phyloP scores from a whole-genome alignment of 2,888 invertebrate species.

The Caenorhabditis sp. region DNA sequence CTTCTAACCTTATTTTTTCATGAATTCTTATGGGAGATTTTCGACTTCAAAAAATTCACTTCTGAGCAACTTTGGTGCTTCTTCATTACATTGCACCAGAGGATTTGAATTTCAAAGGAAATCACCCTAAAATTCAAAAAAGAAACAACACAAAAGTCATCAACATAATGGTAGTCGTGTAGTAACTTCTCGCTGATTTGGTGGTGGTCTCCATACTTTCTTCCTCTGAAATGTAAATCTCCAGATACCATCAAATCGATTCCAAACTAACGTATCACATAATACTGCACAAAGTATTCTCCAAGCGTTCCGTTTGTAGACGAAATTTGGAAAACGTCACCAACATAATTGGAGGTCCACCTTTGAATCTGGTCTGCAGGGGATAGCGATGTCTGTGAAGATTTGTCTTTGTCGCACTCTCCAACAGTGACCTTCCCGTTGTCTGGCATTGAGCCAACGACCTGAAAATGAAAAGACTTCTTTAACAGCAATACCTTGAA shows the following conservation, averaged over 20 bases:
- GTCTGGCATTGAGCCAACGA: not conserved
- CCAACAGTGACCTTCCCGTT: not conserved
- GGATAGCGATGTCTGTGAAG: not conserved
- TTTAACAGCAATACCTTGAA: not conserved
- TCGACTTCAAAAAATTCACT: too few species aligned
- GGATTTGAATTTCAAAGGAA: too few species aligned
- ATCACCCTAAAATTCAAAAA: too few species aligned
- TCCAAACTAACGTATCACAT: not conserved
- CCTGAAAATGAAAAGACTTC: not conserved
- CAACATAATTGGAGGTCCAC: not conserved
- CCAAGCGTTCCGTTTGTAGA: not conserved
- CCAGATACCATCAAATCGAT: not conserved
- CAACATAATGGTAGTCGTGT: too few species aligned
- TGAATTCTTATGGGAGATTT: too few species aligned
- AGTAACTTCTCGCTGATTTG: too few species aligned
- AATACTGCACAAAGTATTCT: conserved; percentile 27
- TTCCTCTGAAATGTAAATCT: not conserved
- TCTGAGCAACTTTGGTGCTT: too few species aligned
- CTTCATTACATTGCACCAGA: too few species aligned
- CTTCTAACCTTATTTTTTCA: too few species aligned
- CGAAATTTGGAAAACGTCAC: not conserved
- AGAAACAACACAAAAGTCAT: too few species aligned
- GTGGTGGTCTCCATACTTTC: too few species aligned
- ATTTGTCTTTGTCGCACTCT: not conserved
- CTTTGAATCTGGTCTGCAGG: not conserved